Evolutionary conservation across 2,797 vertebrate genomes (phyloP).

Genomic region (Trichosurus vulpecula): DNA sequence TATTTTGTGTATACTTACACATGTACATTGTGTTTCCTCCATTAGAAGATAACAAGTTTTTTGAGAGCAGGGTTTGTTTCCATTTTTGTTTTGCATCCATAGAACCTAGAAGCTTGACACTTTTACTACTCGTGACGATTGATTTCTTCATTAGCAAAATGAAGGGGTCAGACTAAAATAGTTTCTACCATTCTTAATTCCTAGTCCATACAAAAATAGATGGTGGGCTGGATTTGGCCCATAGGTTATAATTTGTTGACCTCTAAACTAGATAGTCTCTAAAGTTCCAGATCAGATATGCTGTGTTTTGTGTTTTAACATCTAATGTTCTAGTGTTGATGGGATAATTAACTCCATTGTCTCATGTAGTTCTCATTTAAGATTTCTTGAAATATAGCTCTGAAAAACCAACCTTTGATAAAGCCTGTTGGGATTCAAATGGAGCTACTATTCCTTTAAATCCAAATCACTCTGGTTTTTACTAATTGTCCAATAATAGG

Average conservation of each 20-base stretch:
- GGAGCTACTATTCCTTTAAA: too few relatives aligned
- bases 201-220: background rate
- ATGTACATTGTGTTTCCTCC: background rate
- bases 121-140: background rate
- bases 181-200: background rate
- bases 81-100: background rate
- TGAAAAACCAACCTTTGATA: too few relatives aligned
- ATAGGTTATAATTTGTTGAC: too few relatives aligned
- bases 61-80: background rate
- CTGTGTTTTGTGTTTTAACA: background rate
- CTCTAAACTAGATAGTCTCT: background rate
- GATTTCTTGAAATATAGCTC: too few relatives aligned
- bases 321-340: background rate
- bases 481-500: too few relatives aligned
- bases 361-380: too few relatives aligned
- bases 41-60: background rate
- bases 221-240: background rate
- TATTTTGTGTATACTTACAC: too few relatives aligned
- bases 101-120: too few relatives aligned
- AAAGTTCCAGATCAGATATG: background rate
- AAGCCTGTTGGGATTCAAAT: too few relatives aligned
- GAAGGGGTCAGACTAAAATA: background rate
- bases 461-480: too few relatives aligned
- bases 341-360: background rate
- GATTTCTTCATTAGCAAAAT: background rate